Conservation (phyloP, 2,113 vertebrate species). For the Hyperopisus bebe region DNA sequence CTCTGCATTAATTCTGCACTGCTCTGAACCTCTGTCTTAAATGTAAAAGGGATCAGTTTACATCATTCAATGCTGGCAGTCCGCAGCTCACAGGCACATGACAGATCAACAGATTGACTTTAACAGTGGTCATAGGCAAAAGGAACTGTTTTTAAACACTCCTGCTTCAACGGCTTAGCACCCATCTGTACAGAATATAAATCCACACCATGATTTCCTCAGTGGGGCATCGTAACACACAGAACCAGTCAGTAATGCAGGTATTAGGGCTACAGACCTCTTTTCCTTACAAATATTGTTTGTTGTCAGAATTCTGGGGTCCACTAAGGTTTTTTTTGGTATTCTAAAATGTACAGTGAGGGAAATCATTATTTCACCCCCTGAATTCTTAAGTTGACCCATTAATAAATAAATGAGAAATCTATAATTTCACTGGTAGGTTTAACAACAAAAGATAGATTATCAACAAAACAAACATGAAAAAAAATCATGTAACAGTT, state of each 20-base stretch:
- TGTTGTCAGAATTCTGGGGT: background rate
- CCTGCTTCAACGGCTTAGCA: background rate
- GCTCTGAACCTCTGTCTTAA: background rate
- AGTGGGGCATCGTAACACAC: background rate
- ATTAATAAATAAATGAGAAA: too few relatives aligned
- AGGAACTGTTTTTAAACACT: background rate
- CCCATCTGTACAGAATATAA: background rate
- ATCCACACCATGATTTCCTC: background rate
- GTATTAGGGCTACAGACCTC: background rate
- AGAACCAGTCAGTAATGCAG: background rate
- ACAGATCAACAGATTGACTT: background rate
- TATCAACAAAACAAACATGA: too few relatives aligned
- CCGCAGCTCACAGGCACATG: background rate
- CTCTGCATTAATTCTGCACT: background rate
- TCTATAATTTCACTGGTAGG: too few relatives aligned
- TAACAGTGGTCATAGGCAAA: background rate
- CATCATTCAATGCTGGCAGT: background rate
- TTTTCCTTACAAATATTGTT: background rate
- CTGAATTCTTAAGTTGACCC: too few relatives aligned
- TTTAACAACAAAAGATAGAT: too few relatives aligned
- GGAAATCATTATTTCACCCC: too few relatives aligned
- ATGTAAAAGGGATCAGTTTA: slow-evolving; percentile 1
- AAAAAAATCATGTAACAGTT: too few relatives aligned
- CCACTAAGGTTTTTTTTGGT: background rate
- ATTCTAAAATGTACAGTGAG: background rate